These are phyloP conservation scores for Drosophila ohnishii DNA, from an alignment of 1,140 invertebrate species.

Conservation along the genomic window DNA sequence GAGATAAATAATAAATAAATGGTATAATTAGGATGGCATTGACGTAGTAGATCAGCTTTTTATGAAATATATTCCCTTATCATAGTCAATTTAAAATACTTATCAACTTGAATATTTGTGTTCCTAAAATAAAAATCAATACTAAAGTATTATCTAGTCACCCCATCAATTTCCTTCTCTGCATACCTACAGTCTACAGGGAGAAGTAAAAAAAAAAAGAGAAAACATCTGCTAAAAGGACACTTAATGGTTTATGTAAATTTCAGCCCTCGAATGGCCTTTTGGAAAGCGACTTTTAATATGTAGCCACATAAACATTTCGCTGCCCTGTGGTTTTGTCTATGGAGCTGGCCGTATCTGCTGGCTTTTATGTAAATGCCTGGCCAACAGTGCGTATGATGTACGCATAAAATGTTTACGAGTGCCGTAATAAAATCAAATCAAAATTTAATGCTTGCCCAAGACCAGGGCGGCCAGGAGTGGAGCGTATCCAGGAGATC, in stretches of 20 bases:
- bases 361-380: conserved; percentile 62
- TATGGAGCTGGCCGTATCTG: conserved; percentile 36
- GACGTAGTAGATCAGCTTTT: neutral
- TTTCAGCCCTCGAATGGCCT: conserved; percentile 56
- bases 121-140: neutral
- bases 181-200: neutral
- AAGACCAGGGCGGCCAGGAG: conserved; percentile 20
- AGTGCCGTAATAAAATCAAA: conserved; percentile 76
- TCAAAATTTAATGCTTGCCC: conserved; percentile 71
- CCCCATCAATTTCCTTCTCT: conserved; percentile 10
- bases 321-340: conserved; percentile 48
- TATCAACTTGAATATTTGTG: neutral
- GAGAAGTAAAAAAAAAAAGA: neutral
- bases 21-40: neutral
- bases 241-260: conserved; percentile 75
- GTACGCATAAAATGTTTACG: conserved; percentile 76
- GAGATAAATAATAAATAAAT: neutral
- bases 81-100: neutral
- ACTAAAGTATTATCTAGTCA: neutral
- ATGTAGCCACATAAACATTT: conserved; percentile 70
- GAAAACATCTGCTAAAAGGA: conserved; percentile 51
- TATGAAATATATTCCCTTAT: neutral
- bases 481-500: conserved; percentile 17
- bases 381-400: conserved; percentile 71
- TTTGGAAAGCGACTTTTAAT: conserved; percentile 66